phyloP scores from a whole-genome alignment of 1,140 invertebrate species.

The Caerostris darwini region DNA sequence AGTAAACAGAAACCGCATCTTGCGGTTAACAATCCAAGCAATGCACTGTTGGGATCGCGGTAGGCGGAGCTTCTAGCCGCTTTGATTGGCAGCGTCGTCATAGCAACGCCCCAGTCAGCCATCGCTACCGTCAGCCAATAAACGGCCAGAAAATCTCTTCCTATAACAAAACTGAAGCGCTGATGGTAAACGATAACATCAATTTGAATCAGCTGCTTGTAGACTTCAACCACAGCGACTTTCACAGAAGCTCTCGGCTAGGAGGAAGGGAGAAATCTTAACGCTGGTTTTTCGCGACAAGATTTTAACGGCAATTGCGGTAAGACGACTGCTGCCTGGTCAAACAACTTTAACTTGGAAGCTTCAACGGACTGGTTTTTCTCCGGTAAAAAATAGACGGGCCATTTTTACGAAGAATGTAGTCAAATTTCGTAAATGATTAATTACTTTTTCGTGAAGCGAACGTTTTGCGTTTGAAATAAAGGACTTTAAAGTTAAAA shows the following conservation, averaged over 20 bases:
- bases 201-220: conserved; percentile 76
- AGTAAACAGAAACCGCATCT: conserved; percentile 45
- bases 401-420: background rate
- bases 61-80: conserved; percentile 47
- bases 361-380: background rate
- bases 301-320: conserved; percentile 4
- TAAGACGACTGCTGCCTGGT: background rate
- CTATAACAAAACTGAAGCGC: conserved; percentile 72
- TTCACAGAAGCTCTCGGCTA: conserved; percentile 1
- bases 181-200: conserved; percentile 77
- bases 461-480: background rate
- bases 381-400: background rate
- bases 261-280: background rate
- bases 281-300: conserved; percentile 9
- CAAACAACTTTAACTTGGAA: background rate
- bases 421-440: background rate
- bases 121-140: conserved; percentile 74
- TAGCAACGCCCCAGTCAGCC: conserved; percentile 71
- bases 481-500: too few relatives aligned
- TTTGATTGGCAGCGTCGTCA: conserved; percentile 76
- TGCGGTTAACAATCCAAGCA: conserved; percentile 16
- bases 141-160: conserved; percentile 74
- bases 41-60: background rate
- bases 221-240: conserved; percentile 41
- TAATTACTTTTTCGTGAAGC: background rate